phyloP scores from a whole-genome alignment of 2,113 vertebrate species.

The Rhinopithecus roxellana region DNA sequence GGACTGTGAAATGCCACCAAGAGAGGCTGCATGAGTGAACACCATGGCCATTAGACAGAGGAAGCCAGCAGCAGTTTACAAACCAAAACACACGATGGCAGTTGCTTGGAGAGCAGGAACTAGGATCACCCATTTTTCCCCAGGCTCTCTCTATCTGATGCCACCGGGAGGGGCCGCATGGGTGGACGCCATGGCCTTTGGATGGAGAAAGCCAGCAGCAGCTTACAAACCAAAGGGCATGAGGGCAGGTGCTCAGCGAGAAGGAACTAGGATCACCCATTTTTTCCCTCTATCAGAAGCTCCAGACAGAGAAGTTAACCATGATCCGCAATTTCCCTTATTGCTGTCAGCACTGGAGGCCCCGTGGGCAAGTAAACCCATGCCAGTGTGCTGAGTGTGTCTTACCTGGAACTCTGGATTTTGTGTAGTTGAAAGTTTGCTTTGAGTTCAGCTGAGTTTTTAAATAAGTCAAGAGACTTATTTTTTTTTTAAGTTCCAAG shows the following conservation, averaged over 20 bases:
- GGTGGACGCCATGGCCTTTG: rapidly evolving
- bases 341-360: not conserved
- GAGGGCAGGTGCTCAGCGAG: not conserved
- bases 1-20: not conserved
- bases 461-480: not conserved
- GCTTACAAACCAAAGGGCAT: not conserved
- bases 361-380: not conserved
- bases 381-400: rapidly evolving
- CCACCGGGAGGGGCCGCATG: no score
- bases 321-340: rapidly evolving
- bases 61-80: not conserved
- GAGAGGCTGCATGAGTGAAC: rapidly evolving
- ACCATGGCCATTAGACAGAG: rapidly evolving
- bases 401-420: not conserved
- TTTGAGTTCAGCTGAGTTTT: not conserved
- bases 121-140: rapidly evolving
- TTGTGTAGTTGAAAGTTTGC: not conserved
- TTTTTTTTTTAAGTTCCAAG: not conserved
- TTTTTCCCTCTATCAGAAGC: not conserved
- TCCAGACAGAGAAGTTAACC: not conserved
- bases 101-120: not conserved
- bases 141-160: rapidly evolving
- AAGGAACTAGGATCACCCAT: rapidly evolving
- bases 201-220: not conserved
- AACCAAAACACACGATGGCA: not conserved